phyloP scores from a whole-genome alignment of 92 coral and sea anemone genomes.

The Isaurus tuberculatus region DNA sequence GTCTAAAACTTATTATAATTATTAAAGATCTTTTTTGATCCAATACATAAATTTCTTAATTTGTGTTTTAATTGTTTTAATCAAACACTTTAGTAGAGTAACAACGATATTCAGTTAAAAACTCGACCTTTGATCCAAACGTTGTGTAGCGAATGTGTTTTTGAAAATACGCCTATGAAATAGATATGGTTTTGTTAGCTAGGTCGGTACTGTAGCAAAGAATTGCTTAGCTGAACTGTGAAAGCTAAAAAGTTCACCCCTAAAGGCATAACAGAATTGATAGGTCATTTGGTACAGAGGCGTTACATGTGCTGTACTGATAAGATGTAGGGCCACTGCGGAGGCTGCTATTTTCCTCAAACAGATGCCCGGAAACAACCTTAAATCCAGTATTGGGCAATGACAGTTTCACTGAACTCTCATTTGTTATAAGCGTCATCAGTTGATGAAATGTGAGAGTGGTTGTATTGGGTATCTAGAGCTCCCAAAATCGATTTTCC shows the following conservation, averaged over 20 bases:
- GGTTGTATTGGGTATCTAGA: neutral
- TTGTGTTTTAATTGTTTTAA: too few species aligned
- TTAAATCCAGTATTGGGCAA: neutral
- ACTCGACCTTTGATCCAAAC: too few species aligned
- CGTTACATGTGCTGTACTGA: neutral
- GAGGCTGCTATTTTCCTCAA: neutral
- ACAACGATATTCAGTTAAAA: too few species aligned
- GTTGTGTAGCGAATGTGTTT: too few species aligned
- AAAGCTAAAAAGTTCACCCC: neutral
- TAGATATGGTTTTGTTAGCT: too few species aligned
- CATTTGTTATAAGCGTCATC: neutral
- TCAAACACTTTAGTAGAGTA: too few species aligned
- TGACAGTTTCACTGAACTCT: neutral
- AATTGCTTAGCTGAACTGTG: neutral
- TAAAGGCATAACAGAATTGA: neutral
- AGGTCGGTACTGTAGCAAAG: too few species aligned
- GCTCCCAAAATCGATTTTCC: neutral
- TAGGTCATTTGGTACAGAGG: neutral
- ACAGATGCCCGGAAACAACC: neutral
- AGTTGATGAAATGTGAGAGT: neutral
- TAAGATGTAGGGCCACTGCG: neutral
- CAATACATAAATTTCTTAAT: too few species aligned
- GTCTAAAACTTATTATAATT: too few species aligned
- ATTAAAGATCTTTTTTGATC: too few species aligned
- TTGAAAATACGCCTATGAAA: too few species aligned